Evolutionary conservation across 2,888 invertebrate genomes (phyloP).

Genomic region (Antheraea assamensis): DNA sequence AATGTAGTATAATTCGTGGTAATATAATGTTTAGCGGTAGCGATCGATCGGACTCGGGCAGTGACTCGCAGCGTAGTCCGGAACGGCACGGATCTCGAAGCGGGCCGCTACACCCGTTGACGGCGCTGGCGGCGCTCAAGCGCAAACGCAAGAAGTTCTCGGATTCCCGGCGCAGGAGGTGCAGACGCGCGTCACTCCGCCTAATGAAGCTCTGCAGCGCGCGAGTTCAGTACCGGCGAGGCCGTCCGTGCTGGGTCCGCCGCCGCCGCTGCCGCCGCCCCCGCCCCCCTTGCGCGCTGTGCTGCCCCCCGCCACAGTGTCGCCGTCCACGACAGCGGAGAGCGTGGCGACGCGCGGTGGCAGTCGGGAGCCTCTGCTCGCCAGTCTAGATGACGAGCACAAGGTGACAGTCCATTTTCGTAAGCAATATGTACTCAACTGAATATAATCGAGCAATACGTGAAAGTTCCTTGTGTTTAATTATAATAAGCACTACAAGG

Average conservation of each 20-base stretch:
- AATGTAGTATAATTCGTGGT: neutral
- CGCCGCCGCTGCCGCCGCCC: constrained; percentile 53
- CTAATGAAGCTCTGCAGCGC: constrained; percentile 57
- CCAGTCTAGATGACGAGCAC: constrained; percentile 77
- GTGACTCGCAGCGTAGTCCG: constrained; percentile 86
- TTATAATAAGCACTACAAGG: too few relatives aligned
- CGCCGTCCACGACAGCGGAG: constrained; percentile 43
- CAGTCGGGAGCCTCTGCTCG: constrained; percentile 85
- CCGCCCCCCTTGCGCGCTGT: constrained; percentile 36
- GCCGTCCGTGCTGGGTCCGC: constrained; percentile 52
- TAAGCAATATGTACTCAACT: constrained; percentile 4
- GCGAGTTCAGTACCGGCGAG: constrained; percentile 51
- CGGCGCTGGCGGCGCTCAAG: constrained; percentile 88
- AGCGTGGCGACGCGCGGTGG: constrained; percentile 57
- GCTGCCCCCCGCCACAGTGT: constrained; percentile 41
- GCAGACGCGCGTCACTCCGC: constrained; percentile 36
- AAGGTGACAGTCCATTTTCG: constrained; percentile 49
- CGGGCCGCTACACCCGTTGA: constrained; percentile 70
- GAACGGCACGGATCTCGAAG: constrained; percentile 54
- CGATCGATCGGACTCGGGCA: constrained; percentile 87
- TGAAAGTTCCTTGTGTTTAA: too few relatives aligned
- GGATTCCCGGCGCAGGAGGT: constrained; percentile 86
- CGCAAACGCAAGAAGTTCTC: constrained; percentile 93
- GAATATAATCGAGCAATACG: neutral
- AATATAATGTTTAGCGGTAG: constrained; percentile 60